These are phyloP conservation scores for Agrochola lota DNA, from an alignment of 2,888 invertebrate genomes.

Conservation along the genomic window DNA sequence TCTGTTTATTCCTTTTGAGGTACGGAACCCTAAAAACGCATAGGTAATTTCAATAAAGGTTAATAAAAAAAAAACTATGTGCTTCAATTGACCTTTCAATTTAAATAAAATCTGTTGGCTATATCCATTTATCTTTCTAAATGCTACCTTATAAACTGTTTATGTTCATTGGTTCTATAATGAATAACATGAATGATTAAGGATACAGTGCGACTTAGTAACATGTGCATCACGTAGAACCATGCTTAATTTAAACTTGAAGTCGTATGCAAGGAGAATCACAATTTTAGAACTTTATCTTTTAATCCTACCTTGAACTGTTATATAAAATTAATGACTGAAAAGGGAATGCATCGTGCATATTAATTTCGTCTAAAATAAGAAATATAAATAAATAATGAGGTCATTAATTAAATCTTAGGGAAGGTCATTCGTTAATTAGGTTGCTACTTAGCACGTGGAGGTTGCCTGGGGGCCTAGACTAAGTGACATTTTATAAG, in stretches of 20 bases:
- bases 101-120: neutral
- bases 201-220: constrained; percentile 47
- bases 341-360: constrained; percentile 27
- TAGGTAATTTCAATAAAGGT: neutral
- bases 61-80: too few species aligned
- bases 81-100: neutral
- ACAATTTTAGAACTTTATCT: constrained; percentile 52
- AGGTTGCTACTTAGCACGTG: too few species aligned
- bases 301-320: constrained; percentile 63
- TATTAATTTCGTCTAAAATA: constrained; percentile 20
- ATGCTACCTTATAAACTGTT: neutral
- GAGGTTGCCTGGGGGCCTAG: neutral
- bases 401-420: neutral
- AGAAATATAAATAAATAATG: neutral
- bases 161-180: constrained; percentile 1
- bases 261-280: constrained; percentile 64
- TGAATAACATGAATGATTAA: constrained; percentile 43
- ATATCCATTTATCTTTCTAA: neutral
- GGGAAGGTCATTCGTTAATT: constrained; percentile 1
- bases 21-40: neutral
- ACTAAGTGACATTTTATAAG: neutral
- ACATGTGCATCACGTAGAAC: constrained; percentile 62
- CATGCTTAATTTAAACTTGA: constrained; percentile 64
- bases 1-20: too few species aligned
- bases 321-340: constrained; percentile 48